A percentile compares a stretch with the other conserved stretches of the same genome.
These are phyloP conservation scores for Ianthella basta DNA, from an alignment of 37 sponge, comb jelly and placozoan genomes.

Conservation along the genomic window DNA sequence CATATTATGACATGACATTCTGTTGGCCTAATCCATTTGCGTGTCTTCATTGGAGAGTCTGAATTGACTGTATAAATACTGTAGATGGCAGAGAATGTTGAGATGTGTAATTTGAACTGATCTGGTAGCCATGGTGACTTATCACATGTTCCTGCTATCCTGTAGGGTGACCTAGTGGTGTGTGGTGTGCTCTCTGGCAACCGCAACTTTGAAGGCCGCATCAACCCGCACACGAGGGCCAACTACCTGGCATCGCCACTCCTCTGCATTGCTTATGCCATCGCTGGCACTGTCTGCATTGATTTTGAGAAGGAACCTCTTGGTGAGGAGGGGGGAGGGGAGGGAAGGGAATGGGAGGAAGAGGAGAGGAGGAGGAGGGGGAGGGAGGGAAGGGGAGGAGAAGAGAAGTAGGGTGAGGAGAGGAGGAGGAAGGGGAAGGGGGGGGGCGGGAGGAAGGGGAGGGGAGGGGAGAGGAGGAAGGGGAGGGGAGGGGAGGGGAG, in stretches of 20 bases:
- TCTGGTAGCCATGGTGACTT: too few relatives aligned
- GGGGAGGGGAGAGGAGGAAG: background rate
- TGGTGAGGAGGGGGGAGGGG: constrained; percentile 40
- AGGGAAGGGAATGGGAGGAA: background rate
- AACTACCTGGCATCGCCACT: constrained; percentile 96
- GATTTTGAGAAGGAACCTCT: constrained; percentile 93
- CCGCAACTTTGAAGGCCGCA: constrained; percentile 94
- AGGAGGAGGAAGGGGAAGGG: too few relatives aligned
- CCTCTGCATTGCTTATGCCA: constrained; percentile 93
- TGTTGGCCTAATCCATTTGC: too few relatives aligned
- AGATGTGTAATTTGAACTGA: too few relatives aligned
- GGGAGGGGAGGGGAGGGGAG: background rate
- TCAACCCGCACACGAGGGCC: constrained; percentile 91
- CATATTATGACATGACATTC: too few relatives aligned
- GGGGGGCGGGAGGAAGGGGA: too few relatives aligned
- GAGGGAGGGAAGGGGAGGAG: too few relatives aligned
- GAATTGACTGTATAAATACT: too few relatives aligned
- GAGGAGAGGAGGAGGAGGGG: too few relatives aligned
- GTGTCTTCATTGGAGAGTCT: too few relatives aligned
- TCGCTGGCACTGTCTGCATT: constrained; percentile 87
- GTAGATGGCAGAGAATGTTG: too few relatives aligned
- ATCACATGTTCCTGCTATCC: background rate
- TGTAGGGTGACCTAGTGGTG: constrained; percentile 84
- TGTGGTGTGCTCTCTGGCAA: constrained; percentile 92
- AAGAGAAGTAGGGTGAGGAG: too few relatives aligned